phyloP scores from a whole-genome alignment of 2,797 vertebrate species.

The Aselliscus stoliczkanus region DNA sequence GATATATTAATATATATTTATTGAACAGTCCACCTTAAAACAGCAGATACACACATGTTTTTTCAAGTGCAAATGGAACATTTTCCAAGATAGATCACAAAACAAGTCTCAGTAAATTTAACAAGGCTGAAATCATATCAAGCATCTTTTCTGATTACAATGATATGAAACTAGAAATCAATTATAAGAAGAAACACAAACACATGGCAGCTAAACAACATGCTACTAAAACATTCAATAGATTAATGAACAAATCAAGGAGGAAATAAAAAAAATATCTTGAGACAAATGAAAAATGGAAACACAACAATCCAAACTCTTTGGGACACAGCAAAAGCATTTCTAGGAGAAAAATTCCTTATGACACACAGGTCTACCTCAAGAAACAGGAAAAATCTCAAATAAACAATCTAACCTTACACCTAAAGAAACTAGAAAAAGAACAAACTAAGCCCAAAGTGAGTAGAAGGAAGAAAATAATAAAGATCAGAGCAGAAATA shows the following conservation, averaged over 20 bases:
- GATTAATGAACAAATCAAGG: background rate
- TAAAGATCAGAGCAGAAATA: background rate
- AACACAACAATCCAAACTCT: background rate
- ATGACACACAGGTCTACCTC: background rate
- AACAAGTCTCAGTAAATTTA: background rate
- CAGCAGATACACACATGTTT: background rate
- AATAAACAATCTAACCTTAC: background rate
- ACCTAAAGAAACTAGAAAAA: background rate
- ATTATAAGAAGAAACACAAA: background rate
- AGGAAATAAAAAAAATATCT: background rate
- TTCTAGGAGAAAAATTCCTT: background rate
- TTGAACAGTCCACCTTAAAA: no score
- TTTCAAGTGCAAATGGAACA: background rate
- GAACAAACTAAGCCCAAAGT: background rate
- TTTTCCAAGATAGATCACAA: background rate
- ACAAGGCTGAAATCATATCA: background rate
- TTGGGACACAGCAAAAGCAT: background rate
- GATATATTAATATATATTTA: background rate
- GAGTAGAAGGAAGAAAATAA: background rate
- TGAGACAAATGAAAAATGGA: background rate
- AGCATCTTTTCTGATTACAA: background rate
- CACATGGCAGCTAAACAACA: background rate
- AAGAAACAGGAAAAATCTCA: background rate
- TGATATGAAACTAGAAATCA: background rate
- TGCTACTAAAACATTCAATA: background rate